Base-by-base conservation (phyloP, 2,113 vertebrate genomes). In the Silurus glanis region DNA sequence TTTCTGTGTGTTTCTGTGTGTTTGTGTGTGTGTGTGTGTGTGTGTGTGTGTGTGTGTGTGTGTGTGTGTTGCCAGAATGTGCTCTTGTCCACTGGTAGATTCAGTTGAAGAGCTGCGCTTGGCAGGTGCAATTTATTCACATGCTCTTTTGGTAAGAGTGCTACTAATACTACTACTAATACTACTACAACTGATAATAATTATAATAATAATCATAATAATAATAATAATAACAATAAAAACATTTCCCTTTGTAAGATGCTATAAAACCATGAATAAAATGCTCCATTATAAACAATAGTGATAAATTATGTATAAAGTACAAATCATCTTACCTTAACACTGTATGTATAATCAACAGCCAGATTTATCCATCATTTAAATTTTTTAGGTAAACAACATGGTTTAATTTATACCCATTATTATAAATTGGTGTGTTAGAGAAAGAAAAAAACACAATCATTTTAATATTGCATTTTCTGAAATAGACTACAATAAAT, bases 91-190 rank as follows among this genome's bases (percentile, higher is more conserved):
- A 47, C 84, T 82, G 23, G 56, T 67, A 19, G 64, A 62, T n/a
- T 74, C 71, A 23, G 85, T 86, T 4, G 92, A 84, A 83, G 92
- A 93, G 12, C 59, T 83, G 74, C 86, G 87, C 49, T 88, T 93
- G 19, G 76, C 58, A 76, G 92, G 80, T 83, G 91, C 91, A 16
- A 21, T 88, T 61, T 66, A 93, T 66, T 91, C 80, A 80, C 91
- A 92, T 0, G 87, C 84, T 51, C 88, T 95, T 79, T 91, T 93
- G 93, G 94, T 95, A 62, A 59, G 89, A 85, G 6, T 62, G 7
- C 23, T 55, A 17, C 1, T 55, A 13, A 0, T 80, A 12, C 25
- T 80, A 61, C 25, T 17, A 79, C 53, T 76, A 37, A 0, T 19
- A 9, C 8, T 25, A 17, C 8, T 25, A 17, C 37, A 1, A 37